phyloP scores from a whole-genome alignment of 2,113 vertebrate species.

The Sclerurus mexicanus region DNA sequence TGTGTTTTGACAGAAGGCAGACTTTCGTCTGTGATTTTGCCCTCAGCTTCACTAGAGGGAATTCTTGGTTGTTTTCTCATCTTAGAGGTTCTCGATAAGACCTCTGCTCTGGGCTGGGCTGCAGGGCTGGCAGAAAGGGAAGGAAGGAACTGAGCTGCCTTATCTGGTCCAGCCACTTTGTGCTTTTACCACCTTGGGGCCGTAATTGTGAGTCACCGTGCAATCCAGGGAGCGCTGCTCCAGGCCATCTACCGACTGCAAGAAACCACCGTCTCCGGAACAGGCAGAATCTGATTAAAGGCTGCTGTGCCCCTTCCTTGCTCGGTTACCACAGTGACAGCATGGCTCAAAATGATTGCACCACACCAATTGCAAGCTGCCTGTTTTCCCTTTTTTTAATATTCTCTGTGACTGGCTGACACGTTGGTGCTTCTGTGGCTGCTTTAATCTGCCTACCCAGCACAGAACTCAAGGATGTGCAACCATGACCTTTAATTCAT shows the following conservation, averaged over 20 bases:
- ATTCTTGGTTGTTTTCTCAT: neutral
- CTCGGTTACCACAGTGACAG: neutral
- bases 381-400: neutral
- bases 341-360: neutral
- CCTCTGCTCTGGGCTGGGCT: neutral
- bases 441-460: neutral
- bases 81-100: neutral
- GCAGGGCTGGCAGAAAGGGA: neutral
- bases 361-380: neutral
- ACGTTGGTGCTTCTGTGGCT: neutral
- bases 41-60: neutral
- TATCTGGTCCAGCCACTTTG: conserved; percentile 23
- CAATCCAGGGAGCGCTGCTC: neutral
- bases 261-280: neutral
- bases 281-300: neutral
- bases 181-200: neutral
- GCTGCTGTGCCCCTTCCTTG: neutral
- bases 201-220: neutral
- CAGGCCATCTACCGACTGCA: neutral
- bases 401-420: neutral
- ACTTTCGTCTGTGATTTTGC: neutral
- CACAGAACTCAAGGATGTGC: neutral
- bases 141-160: conserved; percentile 31
- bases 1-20: neutral
- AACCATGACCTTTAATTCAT: neutral